Conservation (phyloP, 2,113 vertebrate species). For the Acrocephalus arundinaceus region DNA sequence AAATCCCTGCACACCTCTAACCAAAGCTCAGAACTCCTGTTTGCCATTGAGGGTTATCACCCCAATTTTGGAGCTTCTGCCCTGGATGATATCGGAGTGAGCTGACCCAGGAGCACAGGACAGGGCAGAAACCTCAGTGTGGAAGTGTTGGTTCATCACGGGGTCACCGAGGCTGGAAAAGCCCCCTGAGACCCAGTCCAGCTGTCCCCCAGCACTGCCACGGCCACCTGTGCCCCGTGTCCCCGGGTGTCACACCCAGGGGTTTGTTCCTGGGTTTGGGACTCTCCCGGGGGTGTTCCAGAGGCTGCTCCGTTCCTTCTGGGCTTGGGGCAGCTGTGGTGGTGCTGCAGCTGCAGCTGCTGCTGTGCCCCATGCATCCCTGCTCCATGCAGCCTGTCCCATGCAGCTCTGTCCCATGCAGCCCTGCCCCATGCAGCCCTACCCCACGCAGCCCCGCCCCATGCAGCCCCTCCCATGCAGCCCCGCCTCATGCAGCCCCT, state of each 20-base stretch:
- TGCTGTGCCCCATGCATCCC: neutral
- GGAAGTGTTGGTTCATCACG: accelerated
- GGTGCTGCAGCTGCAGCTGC: neutral
- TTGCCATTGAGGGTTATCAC: neutral
- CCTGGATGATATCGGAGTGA: accelerated
- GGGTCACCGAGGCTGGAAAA: neutral
- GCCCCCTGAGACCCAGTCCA: neutral
- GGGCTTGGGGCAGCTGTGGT: accelerated
- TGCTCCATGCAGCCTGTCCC: too few relatives aligned
- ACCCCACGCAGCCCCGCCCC: too few relatives aligned
- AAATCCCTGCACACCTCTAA: accelerated
- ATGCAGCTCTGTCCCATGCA: neutral
- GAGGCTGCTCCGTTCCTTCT: neutral
- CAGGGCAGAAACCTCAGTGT: accelerated
- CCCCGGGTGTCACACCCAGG: neutral
- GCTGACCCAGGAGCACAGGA: accelerated
- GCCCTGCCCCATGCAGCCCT: neutral
- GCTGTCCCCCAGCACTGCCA: neutral
- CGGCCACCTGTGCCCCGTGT: neutral
- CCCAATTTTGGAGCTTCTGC: neutral
- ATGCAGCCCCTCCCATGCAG: too few relatives aligned
- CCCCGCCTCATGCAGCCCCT: too few relatives aligned
- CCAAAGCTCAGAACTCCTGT: neutral
- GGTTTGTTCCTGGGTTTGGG: too few relatives aligned
- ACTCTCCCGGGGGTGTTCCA: accelerated